Conservation (phyloP, 2,888 invertebrate genomes). For the Anorthoa munda region DNA sequence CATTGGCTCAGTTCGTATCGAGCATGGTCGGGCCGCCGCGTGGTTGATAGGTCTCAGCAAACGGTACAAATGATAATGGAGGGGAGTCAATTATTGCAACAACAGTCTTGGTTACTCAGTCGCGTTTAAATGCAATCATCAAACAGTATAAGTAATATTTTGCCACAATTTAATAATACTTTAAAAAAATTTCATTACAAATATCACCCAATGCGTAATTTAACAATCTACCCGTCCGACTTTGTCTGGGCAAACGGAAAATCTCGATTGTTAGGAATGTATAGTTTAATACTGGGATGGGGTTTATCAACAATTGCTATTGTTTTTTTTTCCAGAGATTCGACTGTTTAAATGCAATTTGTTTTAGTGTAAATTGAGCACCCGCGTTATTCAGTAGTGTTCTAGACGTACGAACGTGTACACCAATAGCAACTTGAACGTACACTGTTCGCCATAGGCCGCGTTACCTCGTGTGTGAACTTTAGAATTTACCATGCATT, state of each 20-base stretch:
- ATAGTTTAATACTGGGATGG: slow-evolving; percentile 86
- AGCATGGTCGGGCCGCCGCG: slow-evolving; percentile 35
- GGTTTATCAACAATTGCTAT: slow-evolving; percentile 66
- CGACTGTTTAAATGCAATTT: slow-evolving; percentile 76
- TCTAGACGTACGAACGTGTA: slow-evolving; percentile 60
- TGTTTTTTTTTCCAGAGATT: slow-evolving; percentile 68
- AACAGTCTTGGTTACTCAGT: slow-evolving; percentile 85
- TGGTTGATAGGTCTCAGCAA: slow-evolving; percentile 49
- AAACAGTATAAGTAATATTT: slow-evolving; percentile 76
- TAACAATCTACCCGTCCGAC: slow-evolving; percentile 77
- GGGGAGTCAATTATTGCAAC: slow-evolving; percentile 80
- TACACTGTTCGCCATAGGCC: slow-evolving; percentile 16
- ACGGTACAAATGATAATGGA: slow-evolving; percentile 54
- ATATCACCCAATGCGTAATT: slow-evolving; percentile 89
- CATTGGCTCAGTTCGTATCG: slow-evolving; percentile 11
- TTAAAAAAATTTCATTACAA: slow-evolving; percentile 80
- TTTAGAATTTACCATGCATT: slow-evolving; percentile 40
- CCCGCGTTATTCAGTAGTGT: slow-evolving; percentile 60
- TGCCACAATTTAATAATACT: slow-evolving; percentile 87
- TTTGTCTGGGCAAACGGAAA: slow-evolving; percentile 80
- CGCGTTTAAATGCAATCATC: slow-evolving; percentile 83
- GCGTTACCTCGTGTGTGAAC: slow-evolving; percentile 29
- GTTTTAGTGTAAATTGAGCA: slow-evolving; percentile 70
- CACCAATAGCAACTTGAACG: slow-evolving; percentile 24
- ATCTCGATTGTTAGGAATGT: slow-evolving; percentile 88